Percentiles rank a stretch among this genome's conserved stretches.
These are phyloP conservation scores for Myiotriccus ornatus DNA, from an alignment of 2,797 vertebrate species.

Conservation along the genomic window DNA sequence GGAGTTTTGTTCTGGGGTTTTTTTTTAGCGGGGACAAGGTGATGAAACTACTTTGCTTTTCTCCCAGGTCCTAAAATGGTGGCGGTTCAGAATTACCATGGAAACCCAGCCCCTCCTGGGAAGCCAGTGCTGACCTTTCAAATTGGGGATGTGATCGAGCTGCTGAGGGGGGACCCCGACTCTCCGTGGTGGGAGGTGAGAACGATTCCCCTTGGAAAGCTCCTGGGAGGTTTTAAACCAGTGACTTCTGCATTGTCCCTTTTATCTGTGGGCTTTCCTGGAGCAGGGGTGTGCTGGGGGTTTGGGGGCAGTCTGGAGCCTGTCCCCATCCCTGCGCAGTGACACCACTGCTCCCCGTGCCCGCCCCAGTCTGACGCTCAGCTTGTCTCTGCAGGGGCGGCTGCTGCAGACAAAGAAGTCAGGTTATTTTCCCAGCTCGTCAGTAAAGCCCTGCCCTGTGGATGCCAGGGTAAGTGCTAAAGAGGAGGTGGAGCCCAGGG, in stretches of 20 bases:
- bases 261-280: background rate
- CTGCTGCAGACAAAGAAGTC: slow-evolving; percentile 88
- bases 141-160: slow-evolving; percentile 90
- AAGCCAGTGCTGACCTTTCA: slow-evolving; percentile 89
- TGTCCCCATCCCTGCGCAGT: background rate
- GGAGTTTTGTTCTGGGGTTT: background rate
- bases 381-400: slow-evolving; percentile 80
- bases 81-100: slow-evolving; percentile 91
- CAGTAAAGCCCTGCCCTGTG: slow-evolving; percentile 91
- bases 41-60: background rate
- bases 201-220: accelerated
- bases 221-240: background rate
- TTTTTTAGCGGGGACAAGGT: background rate
- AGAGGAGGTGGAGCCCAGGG: background rate
- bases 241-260: accelerated
- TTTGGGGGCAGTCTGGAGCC: background rate
- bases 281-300: background rate
- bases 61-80: slow-evolving; percentile 94
- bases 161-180: slow-evolving; percentile 92
- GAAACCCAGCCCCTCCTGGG: slow-evolving; percentile 85
- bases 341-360: background rate
- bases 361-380: accelerated
- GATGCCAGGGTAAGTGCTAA: slow-evolving; percentile 85
- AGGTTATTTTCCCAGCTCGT: slow-evolving; percentile 91
- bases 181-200: slow-evolving; percentile 94